Evolutionary conservation across 2,888 invertebrate genomes (phyloP), one percentile per base, ranked within the genome.

Genomic region (Noctua comes): DNA sequence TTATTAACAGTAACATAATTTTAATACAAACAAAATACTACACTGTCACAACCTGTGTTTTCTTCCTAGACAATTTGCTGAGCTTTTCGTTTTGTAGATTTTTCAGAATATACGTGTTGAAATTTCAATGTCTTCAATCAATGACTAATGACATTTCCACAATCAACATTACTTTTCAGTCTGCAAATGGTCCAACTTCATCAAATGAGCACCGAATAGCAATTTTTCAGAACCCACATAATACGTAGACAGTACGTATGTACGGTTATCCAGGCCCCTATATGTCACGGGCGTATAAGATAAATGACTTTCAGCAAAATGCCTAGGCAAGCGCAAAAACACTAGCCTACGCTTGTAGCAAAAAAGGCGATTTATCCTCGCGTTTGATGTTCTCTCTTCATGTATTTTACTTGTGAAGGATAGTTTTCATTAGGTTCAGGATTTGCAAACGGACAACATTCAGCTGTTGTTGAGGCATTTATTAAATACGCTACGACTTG

Each of bases 311-410:
- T 51, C 27, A 72, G 74, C 70, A 68, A 75, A 83, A 82, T 76
- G 83, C 79, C 83, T 88, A 88, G 83, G 76, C 87, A 65, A 75
- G 83, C 76, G 70, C 80, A 87, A 88, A 83, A 86, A 88, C 82
- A 79, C 83, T 82, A 86, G 80, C 68, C 64, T 72, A 84, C 68
- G 77, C 65, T 27, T 77, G 65, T 79, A 59, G 76, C 77, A 87
- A 86, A 86, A 88, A 87, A 82, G 72, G 68, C 76, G 66, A 87
- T 87, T 84, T 88, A 88, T 84, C 59, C 69, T 75, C 71, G 65
- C 46, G 16, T 86, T 86, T 84, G 77, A 80, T 80, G 54, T 85
- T 65, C 68, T 73, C 64, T 62, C 40, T 40, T 40, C 40, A 40
- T 40, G 66, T 73, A 71, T 84, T 62, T 74, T 68, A 57, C 76